Conservation (phyloP, 2,797 vertebrate species). For the Myotis pilosus region DNA sequence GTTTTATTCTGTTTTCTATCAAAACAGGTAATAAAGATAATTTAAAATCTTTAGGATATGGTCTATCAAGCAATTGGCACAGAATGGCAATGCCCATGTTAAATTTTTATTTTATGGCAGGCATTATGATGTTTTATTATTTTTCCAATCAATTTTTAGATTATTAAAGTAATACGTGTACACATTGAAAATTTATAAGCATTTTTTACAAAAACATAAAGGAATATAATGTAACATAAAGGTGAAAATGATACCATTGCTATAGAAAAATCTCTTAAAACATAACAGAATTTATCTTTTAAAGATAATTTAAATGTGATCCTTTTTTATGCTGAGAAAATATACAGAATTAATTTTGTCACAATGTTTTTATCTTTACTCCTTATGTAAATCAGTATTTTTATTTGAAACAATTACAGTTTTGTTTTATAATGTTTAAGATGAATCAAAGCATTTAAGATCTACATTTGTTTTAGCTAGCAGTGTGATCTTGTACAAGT, state of each 20-base stretch:
- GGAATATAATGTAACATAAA: constrained; percentile 3
- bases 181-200: not conserved
- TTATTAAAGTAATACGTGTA: not conserved
- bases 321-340: not conserved
- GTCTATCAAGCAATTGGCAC: not conserved
- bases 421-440: not conserved
- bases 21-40: not conserved
- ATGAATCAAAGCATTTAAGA: not conserved
- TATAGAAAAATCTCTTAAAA: constrained; percentile 22
- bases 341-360: not conserved
- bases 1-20: not conserved
- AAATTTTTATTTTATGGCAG: not conserved
- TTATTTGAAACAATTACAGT: not conserved
- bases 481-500: not conserved
- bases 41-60: not conserved
- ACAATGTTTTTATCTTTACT: not conserved
- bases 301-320: constrained; percentile 7
- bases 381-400: not conserved
- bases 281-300: constrained; percentile 29
- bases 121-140: not conserved
- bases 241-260: not conserved
- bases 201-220: not conserved
- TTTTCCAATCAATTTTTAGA: constrained; percentile 14
- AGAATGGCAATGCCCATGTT: not conserved
- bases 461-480: constrained; percentile 4